Evolutionary conservation across 2,888 invertebrate genomes (phyloP), one percentile per base, ranked within the genome.

Genomic region (Hedya salicella): DNA sequence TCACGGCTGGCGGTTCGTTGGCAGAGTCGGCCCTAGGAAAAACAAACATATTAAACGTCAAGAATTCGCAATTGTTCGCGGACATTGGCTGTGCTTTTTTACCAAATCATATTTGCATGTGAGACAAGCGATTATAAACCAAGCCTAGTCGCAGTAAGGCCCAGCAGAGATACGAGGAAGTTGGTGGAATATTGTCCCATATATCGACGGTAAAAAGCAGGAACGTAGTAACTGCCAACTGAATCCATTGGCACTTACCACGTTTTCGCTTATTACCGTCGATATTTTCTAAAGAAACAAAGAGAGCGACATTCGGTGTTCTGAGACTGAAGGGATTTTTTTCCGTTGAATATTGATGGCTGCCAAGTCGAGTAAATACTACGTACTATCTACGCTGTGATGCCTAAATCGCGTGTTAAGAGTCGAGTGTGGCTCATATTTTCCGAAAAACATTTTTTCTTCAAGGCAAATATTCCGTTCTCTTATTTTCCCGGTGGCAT

Each of bases 21-120:
- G 93, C 90, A 21, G 93, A 93, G 81, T 93, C 93, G 72, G 93
- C 93, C 92, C 92, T 93, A 85, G 74, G 68, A 82, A 74, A 80
- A 70, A 74, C 73, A 81, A 82, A 83, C 78, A 81, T 81, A 85
- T 83, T n/a, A 86, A 85, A 85, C 86, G 80, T 77, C 76, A 59
- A 49, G 30, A 21, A 54, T 39, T 57, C 57, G 57, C 57, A 39
- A 39, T 59, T 65, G 59, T 65, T 60, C 59, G 36, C 39, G 44
- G 52, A 16, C 44, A 39, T 8, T 46, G 52, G 44, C 52, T 17
- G 21, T 32, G 63, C 63, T 42, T 19, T 44, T 17, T 9, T 62
- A 36, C 46, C 19, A 46, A 46, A 46, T 13, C 39, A 39, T 61
- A 2, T 21, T 8, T 48, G 42, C 25, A 44, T 4, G 30, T 6